phyloP scores from a whole-genome alignment of 2,888 invertebrate genomes.

The Caenorhabditis angaria region DNA sequence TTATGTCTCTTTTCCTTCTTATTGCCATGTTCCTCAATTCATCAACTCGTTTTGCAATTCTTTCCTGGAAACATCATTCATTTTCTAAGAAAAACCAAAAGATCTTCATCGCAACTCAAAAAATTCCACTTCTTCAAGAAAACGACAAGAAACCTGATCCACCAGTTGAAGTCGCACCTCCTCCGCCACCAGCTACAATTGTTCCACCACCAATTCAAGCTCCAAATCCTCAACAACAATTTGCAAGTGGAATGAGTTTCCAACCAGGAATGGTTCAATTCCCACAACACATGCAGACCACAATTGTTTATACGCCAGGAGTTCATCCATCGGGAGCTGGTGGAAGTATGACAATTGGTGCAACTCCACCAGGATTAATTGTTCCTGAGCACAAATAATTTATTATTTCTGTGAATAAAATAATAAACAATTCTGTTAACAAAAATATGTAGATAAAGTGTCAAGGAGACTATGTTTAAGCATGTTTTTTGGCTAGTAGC shows the following conservation, averaged over 20 bases:
- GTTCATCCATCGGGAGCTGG: not conserved
- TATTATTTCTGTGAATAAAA: not conserved
- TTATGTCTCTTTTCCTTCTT: conserved; percentile 21
- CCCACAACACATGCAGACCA: conserved; percentile 39
- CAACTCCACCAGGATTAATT: not conserved
- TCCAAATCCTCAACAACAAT: conserved; percentile 11
- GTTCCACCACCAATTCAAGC: conserved; percentile 27
- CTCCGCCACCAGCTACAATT: conserved; percentile 8
- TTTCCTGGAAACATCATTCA: conserved; percentile 10
- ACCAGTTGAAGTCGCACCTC: not conserved
- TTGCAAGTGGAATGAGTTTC: conserved; percentile 24
- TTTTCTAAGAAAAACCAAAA: conserved; percentile 8
- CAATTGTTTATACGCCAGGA: conserved; percentile 39
- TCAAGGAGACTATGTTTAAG: no score
- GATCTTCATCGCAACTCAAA: conserved; percentile 30
- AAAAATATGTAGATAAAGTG: no score
- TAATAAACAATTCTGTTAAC: not conserved
- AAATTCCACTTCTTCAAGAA: conserved; percentile 26
- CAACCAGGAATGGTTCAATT: conserved; percentile 38
- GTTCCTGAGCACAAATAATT: not conserved
- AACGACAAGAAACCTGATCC: conserved; percentile 16
- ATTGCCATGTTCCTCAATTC: conserved; percentile 20
- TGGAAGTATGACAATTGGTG: not conserved
- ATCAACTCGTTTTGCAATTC: conserved; percentile 17
- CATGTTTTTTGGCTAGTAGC: no score